phyloP scores from a whole-genome alignment of 2,888 invertebrate species.

The Dichetophora obliterata region DNA sequence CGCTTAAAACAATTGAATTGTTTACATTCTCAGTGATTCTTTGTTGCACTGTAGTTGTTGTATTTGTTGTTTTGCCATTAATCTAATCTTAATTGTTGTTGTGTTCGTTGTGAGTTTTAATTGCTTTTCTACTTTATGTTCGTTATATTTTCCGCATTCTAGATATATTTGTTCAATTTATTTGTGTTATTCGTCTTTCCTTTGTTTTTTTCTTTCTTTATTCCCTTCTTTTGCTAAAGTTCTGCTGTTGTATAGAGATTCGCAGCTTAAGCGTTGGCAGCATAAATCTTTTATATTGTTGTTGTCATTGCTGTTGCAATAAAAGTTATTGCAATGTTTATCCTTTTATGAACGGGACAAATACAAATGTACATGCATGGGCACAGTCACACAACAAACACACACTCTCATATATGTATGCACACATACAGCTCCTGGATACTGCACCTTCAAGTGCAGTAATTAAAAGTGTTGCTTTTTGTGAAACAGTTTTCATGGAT shows the following conservation, averaged over 20 bases:
- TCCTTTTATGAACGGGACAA: too few species aligned
- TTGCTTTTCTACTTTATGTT: constrained; percentile 18
- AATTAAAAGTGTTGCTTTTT: constrained; percentile 6
- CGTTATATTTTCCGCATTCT: neutral
- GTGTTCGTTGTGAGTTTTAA: constrained; percentile 10
- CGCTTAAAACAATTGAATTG: neutral
- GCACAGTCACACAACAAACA: neutral
- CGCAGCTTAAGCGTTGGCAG: neutral
- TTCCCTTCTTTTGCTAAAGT: neutral
- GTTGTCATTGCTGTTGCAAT: constrained; percentile 8
- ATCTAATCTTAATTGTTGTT: constrained; percentile 6
- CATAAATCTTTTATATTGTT: neutral
- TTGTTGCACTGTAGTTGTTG: neutral
- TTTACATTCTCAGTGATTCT: neutral
- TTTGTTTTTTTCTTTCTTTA: neutral
- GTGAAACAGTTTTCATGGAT: neutral
- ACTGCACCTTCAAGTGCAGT: neutral
- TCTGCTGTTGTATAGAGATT: neutral
- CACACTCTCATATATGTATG: neutral
- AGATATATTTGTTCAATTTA: neutral
- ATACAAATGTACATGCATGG: too few species aligned
- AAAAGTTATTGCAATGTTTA: neutral
- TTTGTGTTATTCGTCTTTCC: neutral
- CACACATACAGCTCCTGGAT: neutral
- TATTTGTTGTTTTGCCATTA: neutral